Conservation (phyloP, 2,888 invertebrate genomes). For the Hedya salicella region DNA sequence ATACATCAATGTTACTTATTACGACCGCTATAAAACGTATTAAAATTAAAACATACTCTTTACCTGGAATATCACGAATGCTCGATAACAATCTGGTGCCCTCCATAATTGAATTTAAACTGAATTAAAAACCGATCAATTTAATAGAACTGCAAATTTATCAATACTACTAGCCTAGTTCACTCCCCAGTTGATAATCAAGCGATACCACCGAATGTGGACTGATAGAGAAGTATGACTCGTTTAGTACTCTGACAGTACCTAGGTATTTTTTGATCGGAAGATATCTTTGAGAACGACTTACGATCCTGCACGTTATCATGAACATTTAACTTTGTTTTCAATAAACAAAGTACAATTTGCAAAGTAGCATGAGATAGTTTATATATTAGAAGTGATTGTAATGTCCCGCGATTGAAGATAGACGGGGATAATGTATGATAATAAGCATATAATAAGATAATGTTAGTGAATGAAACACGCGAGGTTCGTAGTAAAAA, state of each 20-base stretch:
- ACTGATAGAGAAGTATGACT: neutral
- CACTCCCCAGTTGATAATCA: slow-evolving; percentile 7
- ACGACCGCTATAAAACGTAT: no score
- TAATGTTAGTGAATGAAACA: slow-evolving; percentile 14
- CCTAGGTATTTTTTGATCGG: neutral
- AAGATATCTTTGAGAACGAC: neutral
- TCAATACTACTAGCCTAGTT: neutral
- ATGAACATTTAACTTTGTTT: slow-evolving; percentile 4
- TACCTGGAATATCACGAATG: slow-evolving; percentile 6
- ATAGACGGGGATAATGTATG: slow-evolving; percentile 1
- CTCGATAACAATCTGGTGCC: neutral
- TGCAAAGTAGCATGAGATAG: neutral
- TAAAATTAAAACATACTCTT: neutral
- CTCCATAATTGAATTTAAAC: slow-evolving; percentile 1
- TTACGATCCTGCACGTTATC: neutral
- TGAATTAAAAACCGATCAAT: neutral
- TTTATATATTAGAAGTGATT: neutral
- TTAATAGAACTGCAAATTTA: neutral
- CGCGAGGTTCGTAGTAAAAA: neutral
- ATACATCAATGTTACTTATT: no score
- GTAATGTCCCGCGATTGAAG: neutral
- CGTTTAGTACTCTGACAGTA: neutral
- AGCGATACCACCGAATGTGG: slow-evolving; percentile 10
- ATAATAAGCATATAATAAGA: neutral
- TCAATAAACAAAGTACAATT: neutral